A percentile compares a stretch with the other conserved stretches of the same genome.
Evolutionary conservation across 1,140 invertebrate genomes (phyloP).

Genomic region (Drosophila pectinifera): DNA sequence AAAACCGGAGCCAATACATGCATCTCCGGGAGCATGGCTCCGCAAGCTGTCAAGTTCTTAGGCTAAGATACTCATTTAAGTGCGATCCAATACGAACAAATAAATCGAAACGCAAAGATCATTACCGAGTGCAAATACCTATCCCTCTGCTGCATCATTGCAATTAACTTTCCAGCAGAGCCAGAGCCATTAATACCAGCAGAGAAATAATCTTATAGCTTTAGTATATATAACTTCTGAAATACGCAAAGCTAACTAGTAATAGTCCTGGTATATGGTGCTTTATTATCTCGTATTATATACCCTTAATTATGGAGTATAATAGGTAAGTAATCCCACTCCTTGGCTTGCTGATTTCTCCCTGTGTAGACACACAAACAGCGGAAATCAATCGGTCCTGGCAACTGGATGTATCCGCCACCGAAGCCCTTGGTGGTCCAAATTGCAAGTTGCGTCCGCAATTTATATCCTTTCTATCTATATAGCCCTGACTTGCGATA

Average conservation of each 20-base stretch:
- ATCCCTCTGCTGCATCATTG: not conserved
- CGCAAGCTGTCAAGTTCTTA: slow-evolving; percentile 48
- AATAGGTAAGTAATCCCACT: too few relatives aligned
- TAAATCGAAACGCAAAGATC: slow-evolving; percentile 14
- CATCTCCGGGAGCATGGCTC: slow-evolving; percentile 34
- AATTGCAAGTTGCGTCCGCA: slow-evolving; percentile 44
- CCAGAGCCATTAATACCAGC: not conserved
- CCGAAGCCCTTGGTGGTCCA: not conserved
- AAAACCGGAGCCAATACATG: slow-evolving; percentile 5
- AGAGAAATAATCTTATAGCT: not conserved
- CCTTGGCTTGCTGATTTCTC: too few relatives aligned
- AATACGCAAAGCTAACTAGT: too few relatives aligned
- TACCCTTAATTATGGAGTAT: too few relatives aligned
- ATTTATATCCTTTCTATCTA: slow-evolving; percentile 37
- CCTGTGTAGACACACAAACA: not conserved
- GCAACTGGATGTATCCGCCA: slow-evolving; percentile 4
- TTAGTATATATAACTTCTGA: too few relatives aligned
- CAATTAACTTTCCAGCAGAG: not conserved
- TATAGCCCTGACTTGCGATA: slow-evolving; percentile 28
- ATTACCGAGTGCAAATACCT: slow-evolving; percentile 12
- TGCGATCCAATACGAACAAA: slow-evolving; percentile 25
- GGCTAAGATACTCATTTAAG: slow-evolving; percentile 37
- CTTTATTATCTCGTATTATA: too few relatives aligned
- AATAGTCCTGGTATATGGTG: too few relatives aligned
- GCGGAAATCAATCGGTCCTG: slow-evolving; percentile 37